These are phyloP conservation scores for Ciona savignyi DNA, from an alignment of 23 tunicate genomes.

Conservation along the genomic window DNA sequence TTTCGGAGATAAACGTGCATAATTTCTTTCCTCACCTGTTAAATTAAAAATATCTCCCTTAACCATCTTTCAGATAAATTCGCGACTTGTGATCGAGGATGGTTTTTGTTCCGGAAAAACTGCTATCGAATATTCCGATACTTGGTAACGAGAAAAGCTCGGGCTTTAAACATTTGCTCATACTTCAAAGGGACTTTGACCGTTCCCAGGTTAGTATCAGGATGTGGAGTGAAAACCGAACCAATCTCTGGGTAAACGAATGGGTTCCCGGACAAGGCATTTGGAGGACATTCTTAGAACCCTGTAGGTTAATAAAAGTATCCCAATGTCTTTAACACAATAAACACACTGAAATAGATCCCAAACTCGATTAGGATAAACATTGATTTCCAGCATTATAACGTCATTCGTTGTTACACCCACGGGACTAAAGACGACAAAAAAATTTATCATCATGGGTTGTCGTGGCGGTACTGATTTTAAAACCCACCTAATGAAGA, in stretches of 20 bases:
- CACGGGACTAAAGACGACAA: too few species aligned
- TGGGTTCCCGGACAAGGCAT: too few species aligned
- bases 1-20: neutral
- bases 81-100: slow-evolving; percentile 27
- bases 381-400: too few species aligned
- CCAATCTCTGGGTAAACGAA: neutral
- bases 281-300: too few species aligned
- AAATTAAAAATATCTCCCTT: neutral
- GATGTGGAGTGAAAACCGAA: neutral
- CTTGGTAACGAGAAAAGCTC: slow-evolving; percentile 5
- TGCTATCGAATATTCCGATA: slow-evolving; percentile 28
- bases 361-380: too few species aligned
- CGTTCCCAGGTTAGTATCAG: slow-evolving; percentile 44
- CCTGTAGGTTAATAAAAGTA: too few species aligned
- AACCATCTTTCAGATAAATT: slow-evolving; percentile 23
- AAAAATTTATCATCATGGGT: too few species aligned
- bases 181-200: slow-evolving; percentile 22
- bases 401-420: too few species aligned
- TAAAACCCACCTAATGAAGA: too few species aligned
- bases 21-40: neutral
- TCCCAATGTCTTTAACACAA: too few species aligned
- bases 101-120: slow-evolving; percentile 26
- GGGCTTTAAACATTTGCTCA: slow-evolving; percentile 25
- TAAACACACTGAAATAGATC: too few species aligned
- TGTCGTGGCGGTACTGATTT: too few species aligned